Percentiles rank a stretch among this genome's conserved stretches.
phyloP scores from a whole-genome alignment of 2,888 invertebrate species.

The Octodonta nipae region DNA sequence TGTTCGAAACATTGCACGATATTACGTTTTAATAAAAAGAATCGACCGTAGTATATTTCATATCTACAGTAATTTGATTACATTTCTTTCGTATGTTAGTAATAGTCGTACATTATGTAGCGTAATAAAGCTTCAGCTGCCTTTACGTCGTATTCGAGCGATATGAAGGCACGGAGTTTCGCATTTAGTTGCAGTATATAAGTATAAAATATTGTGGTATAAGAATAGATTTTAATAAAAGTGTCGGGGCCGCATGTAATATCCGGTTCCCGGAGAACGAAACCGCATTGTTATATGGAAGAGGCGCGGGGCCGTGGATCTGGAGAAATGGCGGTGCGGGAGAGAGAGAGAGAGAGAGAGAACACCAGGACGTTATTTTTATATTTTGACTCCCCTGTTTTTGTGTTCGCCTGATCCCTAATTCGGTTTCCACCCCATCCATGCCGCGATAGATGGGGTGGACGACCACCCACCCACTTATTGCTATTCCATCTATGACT shows the following conservation, averaged over 20 bases:
- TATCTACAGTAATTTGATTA: too few relatives aligned
- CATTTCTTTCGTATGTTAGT: too few relatives aligned
- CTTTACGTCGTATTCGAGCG: too few relatives aligned
- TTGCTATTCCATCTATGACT: conserved; percentile 35
- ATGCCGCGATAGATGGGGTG: conserved; percentile 9
- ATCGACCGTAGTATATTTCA: too few relatives aligned
- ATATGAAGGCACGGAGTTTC: conserved; percentile 1
- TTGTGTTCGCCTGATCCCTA: conserved; percentile 33
- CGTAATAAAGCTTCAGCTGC: too few relatives aligned
- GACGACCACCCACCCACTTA: conserved; percentile 30
- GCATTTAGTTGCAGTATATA: conserved; percentile 7
- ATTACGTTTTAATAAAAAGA: too few relatives aligned
- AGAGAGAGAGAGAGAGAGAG: not conserved
- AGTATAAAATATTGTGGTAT: conserved; percentile 13
- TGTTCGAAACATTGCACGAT: too few relatives aligned
- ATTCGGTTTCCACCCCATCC: conserved; percentile 32
- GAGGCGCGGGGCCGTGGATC: conserved; percentile 8
- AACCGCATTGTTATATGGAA: conserved; percentile 13
- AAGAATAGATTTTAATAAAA: conserved; percentile 19
- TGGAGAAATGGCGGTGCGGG: conserved; percentile 17
- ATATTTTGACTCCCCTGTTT: conserved; percentile 33
- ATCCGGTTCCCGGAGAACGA: conserved; percentile 14
- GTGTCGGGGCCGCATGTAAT: conserved; percentile 18
- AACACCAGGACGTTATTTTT: conserved; percentile 30
- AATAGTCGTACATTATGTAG: too few relatives aligned